phyloP scores from a whole-genome alignment of 2,797 vertebrate species.

The Pristis pectinata region DNA sequence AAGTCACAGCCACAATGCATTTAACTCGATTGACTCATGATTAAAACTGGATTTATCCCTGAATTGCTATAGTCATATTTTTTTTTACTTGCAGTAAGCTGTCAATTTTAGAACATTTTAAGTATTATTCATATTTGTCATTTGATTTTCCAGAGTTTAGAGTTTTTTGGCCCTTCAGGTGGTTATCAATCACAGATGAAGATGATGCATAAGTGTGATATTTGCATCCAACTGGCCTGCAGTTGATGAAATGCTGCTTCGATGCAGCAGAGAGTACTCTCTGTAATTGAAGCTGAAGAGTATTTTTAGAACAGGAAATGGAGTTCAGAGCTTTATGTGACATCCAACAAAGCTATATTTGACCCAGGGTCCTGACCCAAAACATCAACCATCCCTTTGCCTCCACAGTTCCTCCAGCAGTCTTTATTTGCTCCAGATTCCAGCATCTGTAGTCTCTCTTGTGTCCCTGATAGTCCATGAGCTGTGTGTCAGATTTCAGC shows the following conservation, averaged over 20 bases:
- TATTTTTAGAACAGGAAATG: neutral
- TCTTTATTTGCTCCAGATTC: no score
- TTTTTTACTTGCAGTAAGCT: neutral
- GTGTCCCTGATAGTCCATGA: no score
- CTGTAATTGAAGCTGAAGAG: neutral
- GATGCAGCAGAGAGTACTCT: neutral
- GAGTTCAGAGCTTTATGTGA: neutral
- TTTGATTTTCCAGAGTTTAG: neutral
- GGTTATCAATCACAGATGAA: neutral
- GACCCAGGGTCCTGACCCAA: no score
- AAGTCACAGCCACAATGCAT: neutral
- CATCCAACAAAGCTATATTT: neutral
- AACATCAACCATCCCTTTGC: no score
- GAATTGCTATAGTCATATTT: neutral
- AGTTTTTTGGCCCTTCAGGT: neutral
- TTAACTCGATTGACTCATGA: neutral
- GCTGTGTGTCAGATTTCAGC: no score
- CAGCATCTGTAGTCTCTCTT: no score
- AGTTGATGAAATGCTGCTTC: neutral
- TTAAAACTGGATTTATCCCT: neutral
- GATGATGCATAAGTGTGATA: neutral
- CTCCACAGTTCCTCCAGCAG: no score
- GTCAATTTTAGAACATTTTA: neutral
- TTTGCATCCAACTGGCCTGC: no score
- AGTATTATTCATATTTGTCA: neutral